phyloP scores from a whole-genome alignment of 2,113 vertebrate genomes.

The Thinocorus orbignyianus region DNA sequence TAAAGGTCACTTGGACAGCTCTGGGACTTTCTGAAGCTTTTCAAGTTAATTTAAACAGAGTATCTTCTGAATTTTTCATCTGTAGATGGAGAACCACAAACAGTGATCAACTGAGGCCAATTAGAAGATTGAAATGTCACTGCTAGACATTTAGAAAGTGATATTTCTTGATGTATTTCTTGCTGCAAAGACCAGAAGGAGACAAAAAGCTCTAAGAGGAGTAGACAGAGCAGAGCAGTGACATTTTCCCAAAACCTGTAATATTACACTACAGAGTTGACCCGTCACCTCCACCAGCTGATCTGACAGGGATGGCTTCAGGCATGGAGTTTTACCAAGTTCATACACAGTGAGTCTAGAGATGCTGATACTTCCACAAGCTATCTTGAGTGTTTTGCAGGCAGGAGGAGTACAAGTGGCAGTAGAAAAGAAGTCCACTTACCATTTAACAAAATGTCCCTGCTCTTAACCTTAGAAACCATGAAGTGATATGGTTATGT shows the following conservation, averaged over 20 bases:
- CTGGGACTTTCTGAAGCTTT: background rate
- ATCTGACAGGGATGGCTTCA: background rate
- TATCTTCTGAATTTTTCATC: background rate
- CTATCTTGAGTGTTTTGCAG: background rate
- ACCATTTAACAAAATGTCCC: background rate
- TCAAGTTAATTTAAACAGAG: background rate
- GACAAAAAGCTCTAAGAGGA: background rate
- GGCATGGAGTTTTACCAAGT: background rate
- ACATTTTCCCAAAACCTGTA: background rate
- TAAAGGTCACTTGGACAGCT: background rate
- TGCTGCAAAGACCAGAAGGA: background rate
- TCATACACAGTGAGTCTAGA: background rate
- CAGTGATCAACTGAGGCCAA: background rate
- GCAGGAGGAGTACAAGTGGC: background rate
- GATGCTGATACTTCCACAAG: background rate
- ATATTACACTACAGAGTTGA: background rate
- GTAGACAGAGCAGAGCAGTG: accelerated
- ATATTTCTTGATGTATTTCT: background rate
- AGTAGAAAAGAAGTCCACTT: background rate
- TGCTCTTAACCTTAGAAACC: background rate
- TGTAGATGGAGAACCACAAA: background rate
- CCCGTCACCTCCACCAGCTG: background rate
- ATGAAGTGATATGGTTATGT: background rate
- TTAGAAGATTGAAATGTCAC: background rate
- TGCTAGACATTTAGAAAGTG: too few species aligned